Evolutionary conservation across 1,140 invertebrate species (phyloP).

Genomic region (Pogonomyrmex californicus): DNA sequence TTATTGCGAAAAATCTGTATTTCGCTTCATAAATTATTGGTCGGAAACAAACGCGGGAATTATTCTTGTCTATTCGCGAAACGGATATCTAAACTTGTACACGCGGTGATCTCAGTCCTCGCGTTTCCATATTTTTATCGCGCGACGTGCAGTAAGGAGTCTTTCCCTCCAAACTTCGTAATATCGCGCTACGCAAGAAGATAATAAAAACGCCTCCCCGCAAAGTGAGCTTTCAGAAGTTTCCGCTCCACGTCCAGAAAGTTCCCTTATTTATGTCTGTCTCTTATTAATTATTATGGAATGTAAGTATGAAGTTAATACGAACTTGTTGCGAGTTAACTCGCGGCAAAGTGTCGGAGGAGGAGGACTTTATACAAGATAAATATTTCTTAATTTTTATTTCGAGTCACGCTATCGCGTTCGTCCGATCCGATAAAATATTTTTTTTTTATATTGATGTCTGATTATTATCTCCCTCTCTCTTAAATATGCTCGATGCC

Average conservation of each 20-base stretch:
- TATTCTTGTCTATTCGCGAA: not conserved
- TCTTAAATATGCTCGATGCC: too few relatives aligned
- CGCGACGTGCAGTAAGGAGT: constrained; percentile 21
- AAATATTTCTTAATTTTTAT: constrained; percentile 16
- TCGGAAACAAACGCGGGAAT: not conserved
- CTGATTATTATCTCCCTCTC: not conserved
- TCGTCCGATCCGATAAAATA: not conserved
- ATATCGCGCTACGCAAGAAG: constrained; percentile 34
- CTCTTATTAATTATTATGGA: constrained; percentile 59
- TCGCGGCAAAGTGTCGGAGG: not conserved
- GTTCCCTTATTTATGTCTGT: constrained; percentile 56
- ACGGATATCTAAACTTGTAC: not conserved
- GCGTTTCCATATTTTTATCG: constrained; percentile 22
- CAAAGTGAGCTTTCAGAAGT: constrained; percentile 57
- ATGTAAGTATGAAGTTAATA: constrained; percentile 57
- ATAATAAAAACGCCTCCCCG: constrained; percentile 57
- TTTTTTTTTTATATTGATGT: not conserved
- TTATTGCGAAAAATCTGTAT: not conserved
- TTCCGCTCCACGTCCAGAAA: constrained; percentile 34
- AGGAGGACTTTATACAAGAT: constrained; percentile 25
- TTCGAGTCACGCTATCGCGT: not conserved
- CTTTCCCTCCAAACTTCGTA: constrained; percentile 41
- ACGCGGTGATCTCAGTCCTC: not conserved
- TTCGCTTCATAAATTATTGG: not conserved
- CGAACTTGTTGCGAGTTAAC: constrained; percentile 23